Evolutionary conservation across 2,797 vertebrate species (phyloP).

Genomic region (Mus caroli): DNA sequence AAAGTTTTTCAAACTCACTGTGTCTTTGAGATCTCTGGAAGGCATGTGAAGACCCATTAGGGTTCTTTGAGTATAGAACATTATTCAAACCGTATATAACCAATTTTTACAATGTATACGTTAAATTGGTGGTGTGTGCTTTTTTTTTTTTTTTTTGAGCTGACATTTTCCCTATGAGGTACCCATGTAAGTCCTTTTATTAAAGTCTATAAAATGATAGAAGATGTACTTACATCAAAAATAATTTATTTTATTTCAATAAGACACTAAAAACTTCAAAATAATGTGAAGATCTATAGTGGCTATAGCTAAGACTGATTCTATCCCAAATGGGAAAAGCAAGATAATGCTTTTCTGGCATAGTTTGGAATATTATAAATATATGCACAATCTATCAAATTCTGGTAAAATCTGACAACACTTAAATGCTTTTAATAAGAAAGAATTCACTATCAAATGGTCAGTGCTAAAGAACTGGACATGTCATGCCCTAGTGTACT

Average conservation of each 20-base stretch:
- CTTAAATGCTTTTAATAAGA: neutral
- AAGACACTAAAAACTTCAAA: slow-evolving; percentile 15
- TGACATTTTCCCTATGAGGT: slow-evolving; percentile 43
- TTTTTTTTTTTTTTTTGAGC: neutral
- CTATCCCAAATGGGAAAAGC: slow-evolving; percentile 2
- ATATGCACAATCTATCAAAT: slow-evolving; percentile 18
- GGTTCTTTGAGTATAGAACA: neutral
- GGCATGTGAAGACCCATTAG: neutral
- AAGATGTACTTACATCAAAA: neutral
- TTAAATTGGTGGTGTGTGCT: slow-evolving; percentile 42
- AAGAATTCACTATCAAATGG: neutral
- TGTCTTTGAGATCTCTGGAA: neutral
- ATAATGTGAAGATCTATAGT: slow-evolving; percentile 24
- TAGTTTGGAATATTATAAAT: neutral
- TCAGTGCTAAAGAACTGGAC: neutral
- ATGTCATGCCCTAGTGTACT: neutral
- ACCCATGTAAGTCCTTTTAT: slow-evolving; percentile 44
- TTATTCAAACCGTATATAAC: neutral
- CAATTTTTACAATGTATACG: slow-evolving; percentile 39
- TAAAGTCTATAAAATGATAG: slow-evolving; percentile 30
- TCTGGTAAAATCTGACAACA: neutral
- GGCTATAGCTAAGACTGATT: neutral
- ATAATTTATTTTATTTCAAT: slow-evolving; percentile 4
- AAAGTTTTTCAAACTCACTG: slow-evolving; percentile 48
- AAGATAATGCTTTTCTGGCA: slow-evolving; percentile 9